Percentiles rank a stretch among this genome's conserved stretches.
Evolutionary conservation across 2,113 vertebrate species (phyloP).

Genomic region (Xiphophorus hellerii): DNA sequence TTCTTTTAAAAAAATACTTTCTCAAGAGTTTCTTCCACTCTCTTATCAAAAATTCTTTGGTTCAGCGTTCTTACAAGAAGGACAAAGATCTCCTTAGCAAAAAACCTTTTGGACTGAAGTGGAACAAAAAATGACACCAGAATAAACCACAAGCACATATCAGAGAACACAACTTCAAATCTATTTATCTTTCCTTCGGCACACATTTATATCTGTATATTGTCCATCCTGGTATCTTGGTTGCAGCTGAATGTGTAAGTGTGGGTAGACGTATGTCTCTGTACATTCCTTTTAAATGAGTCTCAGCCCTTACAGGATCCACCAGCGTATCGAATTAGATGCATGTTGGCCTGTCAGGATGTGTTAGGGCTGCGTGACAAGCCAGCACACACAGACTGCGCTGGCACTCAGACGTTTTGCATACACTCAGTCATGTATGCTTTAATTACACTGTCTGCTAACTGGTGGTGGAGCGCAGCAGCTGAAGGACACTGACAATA

Average conservation of each 20-base stretch:
- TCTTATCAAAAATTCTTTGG: too few relatives aligned
- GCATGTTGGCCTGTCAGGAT: conserved; percentile 52
- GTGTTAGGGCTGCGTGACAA: conserved; percentile 22
- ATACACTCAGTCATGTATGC: conserved; percentile 54
- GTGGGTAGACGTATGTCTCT: neutral
- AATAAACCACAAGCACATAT: neutral
- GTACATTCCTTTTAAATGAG: neutral
- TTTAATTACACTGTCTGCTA: conserved; percentile 44
- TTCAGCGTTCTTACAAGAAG: too few relatives aligned
- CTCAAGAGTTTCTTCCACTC: too few relatives aligned
- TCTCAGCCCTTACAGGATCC: conserved; percentile 8
- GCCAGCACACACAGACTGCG: conserved; percentile 42
- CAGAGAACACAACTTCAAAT: neutral
- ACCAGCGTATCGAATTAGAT: conserved; percentile 31
- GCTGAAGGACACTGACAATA: conserved; percentile 37
- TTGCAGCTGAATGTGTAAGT: neutral
- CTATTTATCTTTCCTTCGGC: too few relatives aligned
- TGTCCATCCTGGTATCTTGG: neutral
- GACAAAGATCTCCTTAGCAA: too few relatives aligned
- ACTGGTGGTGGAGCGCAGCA: conserved; percentile 4
- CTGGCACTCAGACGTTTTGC: conserved; percentile 30
- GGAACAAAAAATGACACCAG: neutral
- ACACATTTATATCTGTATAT: neutral
- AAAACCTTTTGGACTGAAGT: neutral
- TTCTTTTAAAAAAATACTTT: too few relatives aligned